Conservation (phyloP, 2,113 vertebrate species). For the Cyanoramphus novaezelandiae region DNA sequence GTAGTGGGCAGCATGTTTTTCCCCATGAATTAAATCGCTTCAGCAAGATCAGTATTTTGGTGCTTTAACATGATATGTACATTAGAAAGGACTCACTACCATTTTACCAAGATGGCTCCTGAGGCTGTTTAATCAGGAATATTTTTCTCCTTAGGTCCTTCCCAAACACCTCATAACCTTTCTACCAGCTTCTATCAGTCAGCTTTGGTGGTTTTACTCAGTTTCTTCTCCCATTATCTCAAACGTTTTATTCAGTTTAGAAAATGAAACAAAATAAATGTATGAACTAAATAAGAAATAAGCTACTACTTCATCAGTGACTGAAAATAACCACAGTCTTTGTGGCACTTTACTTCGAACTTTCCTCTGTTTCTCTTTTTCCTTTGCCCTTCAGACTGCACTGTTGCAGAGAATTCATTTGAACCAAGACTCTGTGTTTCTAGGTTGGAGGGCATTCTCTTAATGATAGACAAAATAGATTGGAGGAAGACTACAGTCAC, state of each 20-base stretch:
- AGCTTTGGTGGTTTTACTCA: neutral
- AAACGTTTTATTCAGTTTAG: neutral
- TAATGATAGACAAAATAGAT: neutral
- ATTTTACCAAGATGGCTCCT: neutral
- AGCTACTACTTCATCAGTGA: neutral
- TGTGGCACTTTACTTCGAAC: neutral
- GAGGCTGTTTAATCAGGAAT: neutral
- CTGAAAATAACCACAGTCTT: neutral
- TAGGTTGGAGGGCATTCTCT: neutral
- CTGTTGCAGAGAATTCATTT: neutral
- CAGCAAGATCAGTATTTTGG: neutral
- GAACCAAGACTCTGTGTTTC: neutral
- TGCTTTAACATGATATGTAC: neutral
- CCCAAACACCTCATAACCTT: neutral
- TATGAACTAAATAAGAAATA: neutral
- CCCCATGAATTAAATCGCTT: neutral
- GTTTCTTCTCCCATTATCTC: neutral
- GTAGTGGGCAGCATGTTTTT: neutral
- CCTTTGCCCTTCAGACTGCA: neutral
- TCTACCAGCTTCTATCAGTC: neutral
- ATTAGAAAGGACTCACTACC: neutral
- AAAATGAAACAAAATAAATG: neutral
- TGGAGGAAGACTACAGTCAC: neutral
- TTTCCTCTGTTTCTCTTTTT: neutral
- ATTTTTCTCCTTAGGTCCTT: neutral